Percentiles rank a stretch among this genome's conserved stretches.
Evolutionary conservation across 2,888 invertebrate genomes (phyloP).

Genomic region (Hymenopus coronatus): DNA sequence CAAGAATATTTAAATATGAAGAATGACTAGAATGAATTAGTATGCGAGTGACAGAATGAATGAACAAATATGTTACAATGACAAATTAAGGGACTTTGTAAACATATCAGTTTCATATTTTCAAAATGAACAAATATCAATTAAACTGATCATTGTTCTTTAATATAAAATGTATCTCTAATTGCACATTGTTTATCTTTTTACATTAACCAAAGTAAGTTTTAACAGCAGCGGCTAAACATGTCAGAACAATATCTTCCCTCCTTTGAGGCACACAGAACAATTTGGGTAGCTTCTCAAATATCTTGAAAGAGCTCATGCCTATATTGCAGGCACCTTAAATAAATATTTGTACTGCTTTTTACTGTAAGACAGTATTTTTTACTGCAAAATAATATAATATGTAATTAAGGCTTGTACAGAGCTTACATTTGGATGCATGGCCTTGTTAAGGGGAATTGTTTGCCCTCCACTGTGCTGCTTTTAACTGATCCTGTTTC

Average conservation of each 20-base stretch:
- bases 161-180: background rate
- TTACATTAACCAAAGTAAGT: background rate
- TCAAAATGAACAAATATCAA: background rate
- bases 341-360: background rate
- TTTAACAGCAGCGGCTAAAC: background rate
- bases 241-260: background rate
- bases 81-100: background rate
- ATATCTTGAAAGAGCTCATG: background rate
- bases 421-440: too few relatives aligned
- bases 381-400: background rate
- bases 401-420: background rate
- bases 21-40: background rate
- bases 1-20: background rate
- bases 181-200: background rate
- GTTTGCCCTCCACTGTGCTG: too few relatives aligned
- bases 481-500: too few relatives aligned
- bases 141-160: background rate
- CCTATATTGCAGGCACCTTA: background rate
- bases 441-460: too few relatives aligned
- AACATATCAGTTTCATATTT: background rate
- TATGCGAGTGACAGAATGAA: background rate
- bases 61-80: background rate
- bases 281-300: background rate
- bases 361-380: background rate
- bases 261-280: background rate